These are phyloP conservation scores for Agrilus planipennis DNA, from an alignment of 1,140 invertebrate genomes.

Conservation along the genomic window DNA sequence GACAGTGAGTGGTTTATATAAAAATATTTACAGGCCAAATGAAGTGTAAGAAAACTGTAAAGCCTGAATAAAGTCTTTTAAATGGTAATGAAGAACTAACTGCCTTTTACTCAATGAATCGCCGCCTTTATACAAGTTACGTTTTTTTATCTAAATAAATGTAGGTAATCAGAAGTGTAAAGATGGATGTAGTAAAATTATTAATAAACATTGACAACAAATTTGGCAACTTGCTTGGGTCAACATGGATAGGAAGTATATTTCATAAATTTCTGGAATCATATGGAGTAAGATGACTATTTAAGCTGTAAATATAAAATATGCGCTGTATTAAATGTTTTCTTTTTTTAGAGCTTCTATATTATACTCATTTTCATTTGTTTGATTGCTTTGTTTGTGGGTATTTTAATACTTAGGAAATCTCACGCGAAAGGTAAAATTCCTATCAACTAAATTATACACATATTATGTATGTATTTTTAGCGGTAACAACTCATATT, in stretches of 20 bases:
- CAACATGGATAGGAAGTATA: slow-evolving; percentile 14
- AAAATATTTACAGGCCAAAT: no score
- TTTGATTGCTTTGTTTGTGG: slow-evolving; percentile 10
- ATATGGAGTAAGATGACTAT: slow-evolving; percentile 1
- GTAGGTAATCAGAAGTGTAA: no score
- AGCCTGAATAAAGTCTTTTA: no score
- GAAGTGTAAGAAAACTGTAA: no score
- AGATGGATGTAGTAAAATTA: slow-evolving; percentile 23
- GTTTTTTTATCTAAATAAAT: no score
- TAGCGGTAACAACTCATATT: slow-evolving; percentile 30
- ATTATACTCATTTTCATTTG: slow-evolving; percentile 11
- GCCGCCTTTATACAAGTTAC: no score
- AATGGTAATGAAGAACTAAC: no score
- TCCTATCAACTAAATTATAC: slow-evolving; percentile 7
- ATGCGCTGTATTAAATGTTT: slow-evolving; percentile 2
- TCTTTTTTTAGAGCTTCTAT: slow-evolving; percentile 15
- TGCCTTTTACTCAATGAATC: no score
- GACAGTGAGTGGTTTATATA: no score
- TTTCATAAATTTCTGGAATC: slow-evolving; percentile 8
- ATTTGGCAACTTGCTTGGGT: slow-evolving; percentile 14
- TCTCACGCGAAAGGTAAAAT: slow-evolving; percentile 15
- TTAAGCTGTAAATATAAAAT: background rate
- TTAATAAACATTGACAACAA: slow-evolving; percentile 13
- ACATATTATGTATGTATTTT: slow-evolving; percentile 23
- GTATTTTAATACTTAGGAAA: slow-evolving; percentile 18